phyloP scores from a whole-genome alignment of 2,888 invertebrate genomes.

The Acleris laterana region DNA sequence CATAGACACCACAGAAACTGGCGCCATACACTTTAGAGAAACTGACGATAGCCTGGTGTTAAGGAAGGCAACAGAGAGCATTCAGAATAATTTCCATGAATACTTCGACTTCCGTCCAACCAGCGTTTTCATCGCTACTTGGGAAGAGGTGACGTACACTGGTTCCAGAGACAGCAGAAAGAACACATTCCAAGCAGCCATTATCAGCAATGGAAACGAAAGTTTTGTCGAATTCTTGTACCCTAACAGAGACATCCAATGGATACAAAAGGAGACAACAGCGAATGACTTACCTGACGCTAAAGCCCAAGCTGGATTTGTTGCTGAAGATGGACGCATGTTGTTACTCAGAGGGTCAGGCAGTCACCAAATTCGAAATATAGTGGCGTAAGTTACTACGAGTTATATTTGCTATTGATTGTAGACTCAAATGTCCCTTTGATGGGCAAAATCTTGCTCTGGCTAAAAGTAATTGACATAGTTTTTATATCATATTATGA shows the following conservation, averaged over 20 bases:
- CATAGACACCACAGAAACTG: conserved; percentile 90
- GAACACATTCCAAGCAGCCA: conserved; percentile 92
- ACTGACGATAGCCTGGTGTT: conserved; percentile 86
- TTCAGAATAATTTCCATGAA: conserved; percentile 90
- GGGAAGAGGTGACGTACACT: conserved; percentile 94
- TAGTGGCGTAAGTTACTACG: conserved; percentile 87
- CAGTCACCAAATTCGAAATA: conserved; percentile 92
- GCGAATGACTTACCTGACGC: conserved; percentile 93
- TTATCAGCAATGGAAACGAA: conserved; percentile 89
- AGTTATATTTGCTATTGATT: too few relatives aligned
- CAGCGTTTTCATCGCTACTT: conserved; percentile 94
- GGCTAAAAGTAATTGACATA: too few relatives aligned
- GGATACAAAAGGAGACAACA: conserved; percentile 93
- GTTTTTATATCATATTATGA: too few relatives aligned
- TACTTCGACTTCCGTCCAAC: conserved; percentile 89
- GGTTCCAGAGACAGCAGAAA: conserved; percentile 87
- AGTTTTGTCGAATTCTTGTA: conserved; percentile 95
- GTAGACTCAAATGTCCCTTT: too few relatives aligned
- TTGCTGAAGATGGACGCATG: conserved; percentile 91
- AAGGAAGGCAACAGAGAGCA: conserved; percentile 87
- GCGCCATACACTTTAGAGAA: conserved; percentile 90
- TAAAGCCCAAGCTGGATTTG: conserved; percentile 96
- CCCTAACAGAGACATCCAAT: conserved; percentile 94
- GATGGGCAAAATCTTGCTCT: too few relatives aligned
- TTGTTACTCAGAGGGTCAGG: conserved; percentile 94